Conservation (phyloP, 2,888 invertebrate species). For the Exocentrus adspersus region DNA sequence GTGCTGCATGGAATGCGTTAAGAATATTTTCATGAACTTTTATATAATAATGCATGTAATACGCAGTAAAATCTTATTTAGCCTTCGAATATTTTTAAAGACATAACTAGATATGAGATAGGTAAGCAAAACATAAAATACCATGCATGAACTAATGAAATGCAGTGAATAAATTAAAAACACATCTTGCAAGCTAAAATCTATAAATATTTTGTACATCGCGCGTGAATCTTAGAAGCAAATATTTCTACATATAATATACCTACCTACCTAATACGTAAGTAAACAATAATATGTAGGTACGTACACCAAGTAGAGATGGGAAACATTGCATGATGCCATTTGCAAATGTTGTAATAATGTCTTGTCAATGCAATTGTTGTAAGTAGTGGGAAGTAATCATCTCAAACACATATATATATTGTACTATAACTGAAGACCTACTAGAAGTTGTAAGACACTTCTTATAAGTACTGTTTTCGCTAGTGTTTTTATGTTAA, state of each 20-base stretch:
- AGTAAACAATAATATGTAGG: slow-evolving; percentile 15
- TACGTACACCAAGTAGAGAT: slow-evolving; percentile 2
- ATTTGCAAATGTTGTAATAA: slow-evolving; percentile 17
- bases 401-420: background rate
- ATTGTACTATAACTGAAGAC: slow-evolving; percentile 20
- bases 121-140: too few relatives aligned
- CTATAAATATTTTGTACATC: background rate
- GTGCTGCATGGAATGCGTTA: too few relatives aligned
- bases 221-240: slow-evolving; percentile 8
- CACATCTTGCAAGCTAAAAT: background rate
- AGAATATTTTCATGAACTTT: too few relatives aligned
- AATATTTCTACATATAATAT: slow-evolving; percentile 6
- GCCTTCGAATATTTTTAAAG: too few relatives aligned
- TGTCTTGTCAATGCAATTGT: slow-evolving; percentile 14
- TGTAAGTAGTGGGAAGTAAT: slow-evolving; percentile 11
- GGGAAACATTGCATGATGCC: slow-evolving; percentile 10
- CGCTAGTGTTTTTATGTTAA: background rate
- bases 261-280: too few relatives aligned
- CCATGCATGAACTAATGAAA: too few relatives aligned
- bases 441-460: slow-evolving; percentile 12
- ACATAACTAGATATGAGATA: too few relatives aligned
- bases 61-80: too few relatives aligned
- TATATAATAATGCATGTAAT: too few relatives aligned
- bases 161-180: slow-evolving; percentile 10
- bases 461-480: slow-evolving; percentile 2